A percentile compares a stretch with the other conserved stretches of the same genome.
Evolutionary conservation across 2,113 vertebrate species (phyloP).

Genomic region (Euleptes europaea): DNA sequence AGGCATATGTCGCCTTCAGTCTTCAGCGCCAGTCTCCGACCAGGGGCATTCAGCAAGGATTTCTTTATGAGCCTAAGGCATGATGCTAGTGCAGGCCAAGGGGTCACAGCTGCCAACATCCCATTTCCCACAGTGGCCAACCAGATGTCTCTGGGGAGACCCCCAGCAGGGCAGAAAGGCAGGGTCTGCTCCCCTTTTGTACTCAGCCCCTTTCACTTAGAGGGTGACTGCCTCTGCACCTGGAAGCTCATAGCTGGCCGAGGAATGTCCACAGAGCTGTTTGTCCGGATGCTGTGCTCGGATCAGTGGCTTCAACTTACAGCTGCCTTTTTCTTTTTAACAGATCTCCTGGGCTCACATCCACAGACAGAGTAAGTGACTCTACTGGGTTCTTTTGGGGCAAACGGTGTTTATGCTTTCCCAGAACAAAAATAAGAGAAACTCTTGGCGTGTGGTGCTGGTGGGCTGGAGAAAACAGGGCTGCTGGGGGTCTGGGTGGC

Average conservation of each 20-base stretch:
- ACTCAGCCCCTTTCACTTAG: background rate
- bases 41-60: too few relatives aligned
- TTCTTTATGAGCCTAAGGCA: too few relatives aligned
- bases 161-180: background rate
- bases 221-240: background rate
- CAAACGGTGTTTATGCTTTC: background rate
- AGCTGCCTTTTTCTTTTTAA: background rate
- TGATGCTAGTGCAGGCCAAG: too few relatives aligned
- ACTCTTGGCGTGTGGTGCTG: background rate
- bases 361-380: conserved; percentile 8
- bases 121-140: background rate
- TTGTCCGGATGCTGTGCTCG: too few relatives aligned
- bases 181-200: background rate
- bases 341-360: conserved; percentile 1
- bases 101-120: too few relatives aligned
- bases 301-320: background rate
- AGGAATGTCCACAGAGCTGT: too few relatives aligned
- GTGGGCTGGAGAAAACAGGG: background rate
- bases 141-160: background rate
- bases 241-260: background rate
- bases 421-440: background rate
- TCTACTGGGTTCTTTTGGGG: background rate
- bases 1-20: too few relatives aligned
- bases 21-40: too few relatives aligned
- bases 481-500: background rate